These are phyloP conservation scores for Pseudomyrmex gracilis DNA, from an alignment of 1,140 invertebrate genomes.

Conservation along the genomic window DNA sequence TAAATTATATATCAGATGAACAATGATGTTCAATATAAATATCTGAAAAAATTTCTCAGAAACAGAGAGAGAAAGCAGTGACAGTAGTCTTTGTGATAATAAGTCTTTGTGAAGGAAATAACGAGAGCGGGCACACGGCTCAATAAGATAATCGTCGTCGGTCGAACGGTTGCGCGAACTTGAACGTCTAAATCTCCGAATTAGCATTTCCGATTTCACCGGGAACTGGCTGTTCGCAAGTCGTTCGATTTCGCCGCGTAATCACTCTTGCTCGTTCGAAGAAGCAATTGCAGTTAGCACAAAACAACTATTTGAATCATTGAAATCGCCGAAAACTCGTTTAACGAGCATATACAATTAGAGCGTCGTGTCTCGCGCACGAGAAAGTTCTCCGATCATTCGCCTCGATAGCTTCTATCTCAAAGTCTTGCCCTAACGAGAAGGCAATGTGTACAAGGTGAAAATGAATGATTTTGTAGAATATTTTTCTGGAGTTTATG, in stretches of 20 bases:
- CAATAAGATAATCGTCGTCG: slow-evolving; percentile 22
- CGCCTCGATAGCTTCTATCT: slow-evolving; percentile 8
- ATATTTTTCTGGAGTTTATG: too few relatives aligned
- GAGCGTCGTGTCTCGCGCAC: not conserved
- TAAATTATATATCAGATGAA: too few relatives aligned
- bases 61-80: too few relatives aligned
- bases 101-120: too few relatives aligned
- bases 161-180: slow-evolving; percentile 5
- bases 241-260: slow-evolving; percentile 3
- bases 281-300: slow-evolving; percentile 26
- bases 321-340: slow-evolving; percentile 30
- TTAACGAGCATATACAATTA: slow-evolving; percentile 43
- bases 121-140: too few relatives aligned
- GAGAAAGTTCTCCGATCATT: slow-evolving; percentile 29
- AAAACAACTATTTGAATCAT: slow-evolving; percentile 50
- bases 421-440: not conserved
- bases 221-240: slow-evolving; percentile 29
- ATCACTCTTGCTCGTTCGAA: slow-evolving; percentile 8
- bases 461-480: not conserved
- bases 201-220: slow-evolving; percentile 41
- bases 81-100: too few relatives aligned
- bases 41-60: too few relatives aligned
- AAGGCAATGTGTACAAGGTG: not conserved
- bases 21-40: too few relatives aligned
- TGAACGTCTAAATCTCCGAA: slow-evolving; percentile 11